These are phyloP conservation scores for Papilio xuthus DNA, from an alignment of 1,140 invertebrate species.

Conservation along the genomic window DNA sequence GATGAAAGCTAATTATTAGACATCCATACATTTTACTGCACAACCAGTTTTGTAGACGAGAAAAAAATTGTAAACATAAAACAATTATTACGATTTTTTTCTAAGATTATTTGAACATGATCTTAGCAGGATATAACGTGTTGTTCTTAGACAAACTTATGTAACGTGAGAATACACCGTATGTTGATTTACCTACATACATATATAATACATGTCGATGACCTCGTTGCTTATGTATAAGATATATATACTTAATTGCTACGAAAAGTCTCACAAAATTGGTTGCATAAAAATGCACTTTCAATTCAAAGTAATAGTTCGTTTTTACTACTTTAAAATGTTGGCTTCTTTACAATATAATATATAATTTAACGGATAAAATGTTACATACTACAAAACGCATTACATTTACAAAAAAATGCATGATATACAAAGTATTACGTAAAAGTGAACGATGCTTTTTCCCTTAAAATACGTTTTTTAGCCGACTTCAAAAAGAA, in stretches of 20 bases:
- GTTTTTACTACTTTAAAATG: background rate
- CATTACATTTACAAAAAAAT: background rate
- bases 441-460: background rate
- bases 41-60: slow-evolving; percentile 14
- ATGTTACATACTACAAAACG: background rate
- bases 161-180: slow-evolving; percentile 48
- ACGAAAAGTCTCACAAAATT: background rate
- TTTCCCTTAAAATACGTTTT: background rate
- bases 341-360: no score
- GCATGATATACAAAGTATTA: background rate
- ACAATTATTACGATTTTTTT: slow-evolving; percentile 26
- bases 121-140: slow-evolving; percentile 67
- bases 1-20: slow-evolving; percentile 39
- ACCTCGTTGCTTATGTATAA: slow-evolving; percentile 19
- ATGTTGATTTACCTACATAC: slow-evolving; percentile 40
- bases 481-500: no score
- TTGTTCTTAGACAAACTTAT: slow-evolving; percentile 54
- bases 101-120: slow-evolving; percentile 26
- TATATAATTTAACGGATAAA: background rate
- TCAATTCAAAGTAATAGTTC: background rate
- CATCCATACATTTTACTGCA: background rate
- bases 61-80: slow-evolving; percentile 24
- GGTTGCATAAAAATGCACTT: background rate
- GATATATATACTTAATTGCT: background rate
- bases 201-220: slow-evolving; percentile 40